These are phyloP conservation scores for Sebastes cheni DNA, from an alignment of 2,797 vertebrate species.

Conservation along the genomic window DNA sequence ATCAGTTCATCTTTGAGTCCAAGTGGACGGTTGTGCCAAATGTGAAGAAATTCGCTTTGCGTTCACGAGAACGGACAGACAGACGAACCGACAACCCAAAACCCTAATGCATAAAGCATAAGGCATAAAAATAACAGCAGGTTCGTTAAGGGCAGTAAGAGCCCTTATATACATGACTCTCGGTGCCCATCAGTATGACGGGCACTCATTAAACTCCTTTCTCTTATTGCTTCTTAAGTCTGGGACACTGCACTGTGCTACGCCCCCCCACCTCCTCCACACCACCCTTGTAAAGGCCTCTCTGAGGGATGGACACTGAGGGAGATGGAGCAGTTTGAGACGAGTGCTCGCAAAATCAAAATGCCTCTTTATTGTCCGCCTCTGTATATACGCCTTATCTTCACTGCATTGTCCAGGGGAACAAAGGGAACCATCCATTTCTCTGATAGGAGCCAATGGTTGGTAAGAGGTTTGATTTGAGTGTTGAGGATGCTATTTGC, in stretches of 20 bases:
- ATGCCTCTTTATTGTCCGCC: constrained; percentile 69
- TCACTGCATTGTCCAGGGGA: constrained; percentile 84
- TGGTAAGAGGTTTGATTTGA: constrained; percentile 95
- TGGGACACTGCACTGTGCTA: not conserved
- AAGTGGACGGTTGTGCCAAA: too few species aligned
- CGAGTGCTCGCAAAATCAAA: constrained; percentile 73
- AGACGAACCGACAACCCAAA: too few species aligned
- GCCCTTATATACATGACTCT: not conserved
- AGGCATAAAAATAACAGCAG: not conserved
- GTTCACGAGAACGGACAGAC: too few species aligned
- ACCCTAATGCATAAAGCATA: too few species aligned
- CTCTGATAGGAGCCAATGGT: constrained; percentile 93
- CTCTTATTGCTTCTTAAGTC: not conserved
- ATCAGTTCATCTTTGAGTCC: too few species aligned
- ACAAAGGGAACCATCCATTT: constrained; percentile 93
- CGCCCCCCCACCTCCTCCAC: not conserved
- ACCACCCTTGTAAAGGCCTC: not conserved
- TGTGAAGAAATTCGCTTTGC: too few species aligned
- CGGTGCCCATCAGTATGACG: constrained; percentile 5
- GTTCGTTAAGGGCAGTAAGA: not conserved
- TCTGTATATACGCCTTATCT: constrained; percentile 84
- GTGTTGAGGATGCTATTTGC: constrained; percentile 96
- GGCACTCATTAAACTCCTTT: constrained; percentile 19
- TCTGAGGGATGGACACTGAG: constrained; percentile 7
- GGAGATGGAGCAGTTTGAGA: constrained; percentile 41